These are phyloP conservation scores for Hydropsyche tenuis DNA, from an alignment of 1,140 invertebrate genomes.

Conservation along the genomic window DNA sequence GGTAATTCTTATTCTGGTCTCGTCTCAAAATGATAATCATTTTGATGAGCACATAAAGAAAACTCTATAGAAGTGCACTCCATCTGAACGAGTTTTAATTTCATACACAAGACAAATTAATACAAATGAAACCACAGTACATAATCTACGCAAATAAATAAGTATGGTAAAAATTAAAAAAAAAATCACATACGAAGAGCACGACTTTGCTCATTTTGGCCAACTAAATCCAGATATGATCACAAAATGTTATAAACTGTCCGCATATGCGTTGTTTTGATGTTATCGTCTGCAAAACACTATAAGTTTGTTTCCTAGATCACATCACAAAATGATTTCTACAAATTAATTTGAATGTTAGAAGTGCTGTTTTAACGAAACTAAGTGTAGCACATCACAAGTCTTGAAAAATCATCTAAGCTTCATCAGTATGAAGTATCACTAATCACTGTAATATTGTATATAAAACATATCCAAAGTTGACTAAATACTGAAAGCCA, in stretches of 20 bases:
- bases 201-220: background rate
- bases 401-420: slow-evolving; percentile 10
- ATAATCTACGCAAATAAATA: slow-evolving; percentile 15
- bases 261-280: too few species aligned
- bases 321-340: slow-evolving; percentile 2
- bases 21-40: too few species aligned
- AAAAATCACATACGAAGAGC: slow-evolving; percentile 19
- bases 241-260: too few species aligned
- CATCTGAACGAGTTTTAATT: too few species aligned
- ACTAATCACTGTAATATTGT: slow-evolving; percentile 10
- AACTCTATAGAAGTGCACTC: too few species aligned
- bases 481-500: slow-evolving; percentile 27
- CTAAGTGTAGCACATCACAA: slow-evolving; percentile 22
- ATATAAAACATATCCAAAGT: background rate
- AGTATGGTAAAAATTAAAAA: slow-evolving; percentile 11
- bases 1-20: too few species aligned
- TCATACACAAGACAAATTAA: too few species aligned
- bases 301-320: background rate
- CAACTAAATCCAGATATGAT: background rate
- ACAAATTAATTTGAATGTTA: background rate
- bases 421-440: background rate
- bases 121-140: background rate
- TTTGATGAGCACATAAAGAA: too few species aligned
- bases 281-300: background rate
- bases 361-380: background rate